Conservation (phyloP, 1,140 invertebrate species). For the Drosophila kohkoa region DNA sequence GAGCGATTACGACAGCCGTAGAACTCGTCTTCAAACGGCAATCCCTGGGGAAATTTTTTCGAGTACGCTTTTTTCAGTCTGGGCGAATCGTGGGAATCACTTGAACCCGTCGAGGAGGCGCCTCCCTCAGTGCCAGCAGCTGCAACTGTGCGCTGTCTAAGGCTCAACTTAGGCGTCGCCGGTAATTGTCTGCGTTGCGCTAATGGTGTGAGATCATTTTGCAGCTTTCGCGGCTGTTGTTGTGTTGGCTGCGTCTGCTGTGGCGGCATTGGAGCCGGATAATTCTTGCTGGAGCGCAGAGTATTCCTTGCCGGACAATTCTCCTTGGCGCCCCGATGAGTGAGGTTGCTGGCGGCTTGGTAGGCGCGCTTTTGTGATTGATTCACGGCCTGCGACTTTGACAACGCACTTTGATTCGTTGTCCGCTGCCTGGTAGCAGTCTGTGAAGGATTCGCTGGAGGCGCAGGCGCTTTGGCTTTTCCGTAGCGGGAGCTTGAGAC, state of each 20-base stretch:
- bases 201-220: slow-evolving; percentile 74
- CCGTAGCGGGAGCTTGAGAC: slow-evolving; percentile 43
- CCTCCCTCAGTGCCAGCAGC: slow-evolving; percentile 26
- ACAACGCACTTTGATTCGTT: slow-evolving; percentile 8
- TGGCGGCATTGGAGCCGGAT: slow-evolving; percentile 76
- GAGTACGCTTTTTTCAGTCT: slow-evolving; percentile 80
- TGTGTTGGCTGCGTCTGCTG: slow-evolving; percentile 32
- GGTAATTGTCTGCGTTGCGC: slow-evolving; percentile 63
- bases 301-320: slow-evolving; percentile 60
- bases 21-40: slow-evolving; percentile 84
- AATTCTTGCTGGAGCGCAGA: slow-evolving; percentile 74
- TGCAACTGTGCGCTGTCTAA: slow-evolving; percentile 53
- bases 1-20: slow-evolving; percentile 77
- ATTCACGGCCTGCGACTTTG: slow-evolving; percentile 30
- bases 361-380: slow-evolving; percentile 79
- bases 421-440: slow-evolving; percentile 54
- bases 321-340: slow-evolving; percentile 68
- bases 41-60: slow-evolving; percentile 80
- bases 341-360: slow-evolving; percentile 44
- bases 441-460: slow-evolving; percentile 37
- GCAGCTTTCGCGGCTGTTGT: slow-evolving; percentile 53
- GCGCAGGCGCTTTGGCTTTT: slow-evolving; percentile 62
- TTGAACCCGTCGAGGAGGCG: slow-evolving; percentile 68
- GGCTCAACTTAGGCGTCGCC: slow-evolving; percentile 63
- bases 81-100: slow-evolving; percentile 78